Conservation (phyloP, 2,113 vertebrate genomes). For the Craseonycteris thonglongyai region DNA sequence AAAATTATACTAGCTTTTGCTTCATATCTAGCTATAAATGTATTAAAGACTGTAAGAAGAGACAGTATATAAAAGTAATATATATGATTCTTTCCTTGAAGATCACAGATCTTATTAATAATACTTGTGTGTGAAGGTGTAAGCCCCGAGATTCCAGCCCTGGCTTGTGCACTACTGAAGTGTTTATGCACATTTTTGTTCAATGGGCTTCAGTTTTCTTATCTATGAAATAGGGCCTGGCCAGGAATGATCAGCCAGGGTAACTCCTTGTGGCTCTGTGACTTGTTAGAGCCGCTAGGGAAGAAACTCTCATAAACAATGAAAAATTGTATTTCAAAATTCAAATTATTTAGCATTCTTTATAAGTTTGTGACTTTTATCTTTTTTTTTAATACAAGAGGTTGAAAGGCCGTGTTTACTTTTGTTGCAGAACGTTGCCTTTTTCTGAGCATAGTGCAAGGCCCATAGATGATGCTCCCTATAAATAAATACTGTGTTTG, state of each 20-base stretch:
- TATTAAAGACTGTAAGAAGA: background rate
- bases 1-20: slow-evolving; percentile 26
- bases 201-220: background rate
- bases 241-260: background rate
- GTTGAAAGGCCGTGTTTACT: slow-evolving; percentile 13
- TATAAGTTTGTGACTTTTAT: background rate
- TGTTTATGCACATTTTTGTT: background rate
- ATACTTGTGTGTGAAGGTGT: background rate
- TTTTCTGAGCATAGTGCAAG: slow-evolving; percentile 28
- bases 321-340: background rate
- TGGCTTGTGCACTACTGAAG: background rate
- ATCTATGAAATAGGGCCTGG: background rate
- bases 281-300: background rate
- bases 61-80: background rate
- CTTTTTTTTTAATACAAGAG: background rate
- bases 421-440: background rate
- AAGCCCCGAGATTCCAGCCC: background rate
- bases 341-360: slow-evolving; percentile 12
- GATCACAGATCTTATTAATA: background rate
- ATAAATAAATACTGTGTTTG: slow-evolving; percentile 23
- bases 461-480: background rate
- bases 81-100: background rate
- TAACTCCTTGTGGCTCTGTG: background rate
- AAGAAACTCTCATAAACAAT: background rate
- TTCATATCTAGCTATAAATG: slow-evolving; percentile 9